Evolutionary conservation across 2,113 vertebrate genomes (phyloP), one percentile per base, ranked within the genome.

Genomic region (Pedetes capensis): DNA sequence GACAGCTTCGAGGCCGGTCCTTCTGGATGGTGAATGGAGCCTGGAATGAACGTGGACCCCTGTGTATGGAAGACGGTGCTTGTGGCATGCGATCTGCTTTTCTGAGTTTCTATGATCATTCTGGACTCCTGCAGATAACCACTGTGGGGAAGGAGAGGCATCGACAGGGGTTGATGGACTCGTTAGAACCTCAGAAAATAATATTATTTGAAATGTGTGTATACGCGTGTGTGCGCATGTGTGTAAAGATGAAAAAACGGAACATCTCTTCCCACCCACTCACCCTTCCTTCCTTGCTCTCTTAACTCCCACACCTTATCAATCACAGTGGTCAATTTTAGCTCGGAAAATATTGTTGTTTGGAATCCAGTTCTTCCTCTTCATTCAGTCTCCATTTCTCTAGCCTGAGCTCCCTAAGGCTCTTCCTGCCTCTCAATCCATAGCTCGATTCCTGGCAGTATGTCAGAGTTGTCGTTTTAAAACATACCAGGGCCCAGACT

Each of bases 281-380:
- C 91, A 59, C 22, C 29, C 17, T 78, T 29, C 10, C 66, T n/a
- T 25, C 51, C 6, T 18, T 76, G 25, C 69, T 53, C 34, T 82
- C 89, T 91, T 75, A 47, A 80, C 34, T 42, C 34, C n/a, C 32
- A 66, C n/a, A 57, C 87, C 63, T 84, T 92, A 91, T 87, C 83
- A 75, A 64, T 95, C 83, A 91, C 72, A 63, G 11, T 3, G 51
- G 93, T 96, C 74, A 34, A 8, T 64, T 80, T 91, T 55, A 71
- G 85, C 20, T 93, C 37, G 71, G 87, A 61, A 87, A 84, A 78
- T 85, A 39, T 14, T 74, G 53, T 64, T 91, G 71, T n/a, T 89
- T 87, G 59, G 44, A 74, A 79, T 83, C 29, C 53, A 16, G 42
- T 68, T 16, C 32, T 72, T 75, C 79, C 47, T 92, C n/a, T 89